Evolutionary conservation across 2,113 vertebrate genomes (phyloP), one percentile per base, ranked within the genome.

Genomic region (Xenopus laevis): DNA sequence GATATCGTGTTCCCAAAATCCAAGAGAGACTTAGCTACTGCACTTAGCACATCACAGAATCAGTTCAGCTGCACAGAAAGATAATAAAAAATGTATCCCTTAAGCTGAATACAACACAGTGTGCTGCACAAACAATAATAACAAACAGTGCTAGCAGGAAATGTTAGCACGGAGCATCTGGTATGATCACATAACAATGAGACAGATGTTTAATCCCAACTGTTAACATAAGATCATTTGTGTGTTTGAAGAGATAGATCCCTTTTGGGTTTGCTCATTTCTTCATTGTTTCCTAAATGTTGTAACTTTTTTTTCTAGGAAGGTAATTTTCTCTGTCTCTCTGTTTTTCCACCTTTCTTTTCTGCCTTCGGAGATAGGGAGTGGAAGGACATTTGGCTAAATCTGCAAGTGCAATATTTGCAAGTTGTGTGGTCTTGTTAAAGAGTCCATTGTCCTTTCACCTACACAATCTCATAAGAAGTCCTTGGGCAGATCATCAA

Each of bases 191-290:
- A 91, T 91, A 93, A 94, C 94, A 92, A 84, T 87, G 86, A 96
- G 91, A 94, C 95, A 97, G 95, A 95, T 96, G 95, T 95, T 95
- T 89, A 89, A 92, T 87, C 93, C 93, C 94, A 96, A 94, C 93
- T 97, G 94, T 93, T 95, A 93, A 92, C 91, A 93, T 85, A 90
- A 89, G 89, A 95, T 93, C 89, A 90, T 95, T 93, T 94, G 92
- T 93, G 86, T 94, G 91, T 95, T 95, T 94, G 91, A 91, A 92
- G 88, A 93, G 91, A 88, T 81, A 81, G 85, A 87, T 93, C 91
- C 90, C 92, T 91, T 94, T 94, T 95, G 91, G 89, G 84, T 88
- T 86, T 83, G 86, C 82, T 78, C 72, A 78, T 79, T 89, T 90
- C 87, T 90, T 90, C 90, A 90, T 91, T 90, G 89, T 88, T 91